These are phyloP conservation scores for Falco concolor DNA, from an alignment of 2,797 vertebrate genomes.

Conservation along the genomic window DNA sequence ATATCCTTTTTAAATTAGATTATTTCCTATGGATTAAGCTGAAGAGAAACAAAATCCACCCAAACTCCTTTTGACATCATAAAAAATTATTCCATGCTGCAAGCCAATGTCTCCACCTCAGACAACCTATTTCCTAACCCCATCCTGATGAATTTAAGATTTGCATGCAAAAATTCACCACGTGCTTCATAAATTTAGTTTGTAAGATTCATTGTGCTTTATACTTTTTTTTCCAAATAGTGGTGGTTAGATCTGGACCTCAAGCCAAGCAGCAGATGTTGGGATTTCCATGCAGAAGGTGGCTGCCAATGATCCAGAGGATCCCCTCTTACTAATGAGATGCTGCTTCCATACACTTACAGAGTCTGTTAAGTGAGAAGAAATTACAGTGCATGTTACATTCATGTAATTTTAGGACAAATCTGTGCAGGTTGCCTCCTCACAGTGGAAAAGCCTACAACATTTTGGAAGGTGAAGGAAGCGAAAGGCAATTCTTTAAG, in stretches of 20 bases:
- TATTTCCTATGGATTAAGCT: not conserved
- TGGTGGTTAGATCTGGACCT: not conserved
- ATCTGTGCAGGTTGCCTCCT: not conserved
- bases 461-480: not conserved
- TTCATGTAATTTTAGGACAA: not conserved
- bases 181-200: not conserved
- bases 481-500: not conserved
- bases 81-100: not conserved
- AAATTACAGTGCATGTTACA: not conserved
- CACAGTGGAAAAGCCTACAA: not conserved
- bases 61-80: not conserved
- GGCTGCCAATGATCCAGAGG: not conserved
- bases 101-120: not conserved
- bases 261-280: conserved; percentile 3
- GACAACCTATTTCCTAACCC: not conserved
- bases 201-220: not conserved
- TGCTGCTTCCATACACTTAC: not conserved
- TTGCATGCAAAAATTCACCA: not conserved
- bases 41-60: not conserved
- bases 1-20: not conserved
- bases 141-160: not conserved
- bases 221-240: not conserved
- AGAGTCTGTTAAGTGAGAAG: not conserved
- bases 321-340: not conserved
- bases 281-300: not conserved